phyloP scores from a whole-genome alignment of 2,888 invertebrate species.

The Folsomia manolachei region DNA sequence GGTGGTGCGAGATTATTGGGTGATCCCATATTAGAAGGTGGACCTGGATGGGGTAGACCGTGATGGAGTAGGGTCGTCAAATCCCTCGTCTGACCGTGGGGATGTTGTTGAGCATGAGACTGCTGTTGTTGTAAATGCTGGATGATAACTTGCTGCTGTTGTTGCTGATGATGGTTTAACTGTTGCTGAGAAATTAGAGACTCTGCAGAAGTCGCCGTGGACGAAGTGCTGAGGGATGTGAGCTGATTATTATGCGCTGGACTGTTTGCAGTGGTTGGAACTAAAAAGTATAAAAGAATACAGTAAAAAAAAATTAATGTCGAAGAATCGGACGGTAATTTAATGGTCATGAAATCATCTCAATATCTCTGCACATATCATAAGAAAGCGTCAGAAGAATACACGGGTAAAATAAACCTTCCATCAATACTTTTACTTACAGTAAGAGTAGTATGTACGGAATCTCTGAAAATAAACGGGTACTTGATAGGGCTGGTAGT shows the following conservation, averaged over 20 bases:
- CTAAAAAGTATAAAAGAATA: neutral
- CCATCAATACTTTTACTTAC: no score
- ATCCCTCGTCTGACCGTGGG: slow-evolving; percentile 5
- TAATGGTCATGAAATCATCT: no score
- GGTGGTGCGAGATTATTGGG: slow-evolving; percentile 69
- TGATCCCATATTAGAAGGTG: slow-evolving; percentile 4
- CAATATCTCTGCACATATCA: no score
- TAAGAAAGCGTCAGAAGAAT: no score
- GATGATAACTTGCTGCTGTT: slow-evolving; percentile 86
- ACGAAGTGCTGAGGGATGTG: neutral
- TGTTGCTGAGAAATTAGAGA: neutral
- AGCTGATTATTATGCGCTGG: neutral
- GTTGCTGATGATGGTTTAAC: slow-evolving; percentile 58
- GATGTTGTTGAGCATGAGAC: slow-evolving; percentile 70
- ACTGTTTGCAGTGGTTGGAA: neutral
- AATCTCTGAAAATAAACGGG: no score
- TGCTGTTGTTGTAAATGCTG: slow-evolving; percentile 83
- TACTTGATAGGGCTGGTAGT: no score
- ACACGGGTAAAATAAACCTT: no score
- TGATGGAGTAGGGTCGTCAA: neutral
- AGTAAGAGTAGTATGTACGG: no score
- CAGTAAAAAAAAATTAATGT: neutral
- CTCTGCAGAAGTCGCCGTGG: neutral
- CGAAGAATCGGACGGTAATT: no score
- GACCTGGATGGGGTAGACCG: slow-evolving; percentile 4